These are phyloP conservation scores for Idaea dimidiata DNA, from an alignment of 2,888 invertebrate species.

Conservation along the genomic window DNA sequence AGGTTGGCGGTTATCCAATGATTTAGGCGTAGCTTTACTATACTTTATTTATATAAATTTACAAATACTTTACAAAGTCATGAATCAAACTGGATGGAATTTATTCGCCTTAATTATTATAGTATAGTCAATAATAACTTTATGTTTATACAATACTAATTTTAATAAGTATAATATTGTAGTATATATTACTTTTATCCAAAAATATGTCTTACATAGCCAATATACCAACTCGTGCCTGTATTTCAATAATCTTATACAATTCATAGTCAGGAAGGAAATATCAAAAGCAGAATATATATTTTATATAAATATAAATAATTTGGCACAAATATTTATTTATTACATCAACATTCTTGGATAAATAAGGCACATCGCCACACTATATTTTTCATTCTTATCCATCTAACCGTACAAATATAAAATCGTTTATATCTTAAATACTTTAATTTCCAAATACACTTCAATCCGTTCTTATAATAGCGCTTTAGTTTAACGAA, in stretches of 20 bases:
- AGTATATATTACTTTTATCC: conserved; percentile 14
- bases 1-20: not conserved
- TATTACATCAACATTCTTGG: conserved; percentile 24
- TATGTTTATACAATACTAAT: not conserved
- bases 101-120: not conserved
- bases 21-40: no score
- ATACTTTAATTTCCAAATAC: conserved; percentile 21
- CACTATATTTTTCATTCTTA: conserved; percentile 18
- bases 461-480: conserved; percentile 1
- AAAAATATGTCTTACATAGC: not conserved
- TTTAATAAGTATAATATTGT: not conserved
- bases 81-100: not conserved
- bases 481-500: not conserved
- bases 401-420: conserved; percentile 16
- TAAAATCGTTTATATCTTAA: conserved; percentile 23
- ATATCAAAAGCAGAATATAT: conserved; percentile 3
- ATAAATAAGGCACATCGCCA: conserved; percentile 69
- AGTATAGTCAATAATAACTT: not conserved
- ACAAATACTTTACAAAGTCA: conserved; percentile 18
- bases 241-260: not conserved
- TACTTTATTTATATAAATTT: not conserved
- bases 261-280: not conserved
- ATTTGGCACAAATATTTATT: conserved; percentile 52
- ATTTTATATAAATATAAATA: conserved; percentile 16
- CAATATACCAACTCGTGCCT: not conserved